These are phyloP conservation scores for Enoplosus armatus DNA, from an alignment of 2,797 vertebrate species.

Conservation along the genomic window DNA sequence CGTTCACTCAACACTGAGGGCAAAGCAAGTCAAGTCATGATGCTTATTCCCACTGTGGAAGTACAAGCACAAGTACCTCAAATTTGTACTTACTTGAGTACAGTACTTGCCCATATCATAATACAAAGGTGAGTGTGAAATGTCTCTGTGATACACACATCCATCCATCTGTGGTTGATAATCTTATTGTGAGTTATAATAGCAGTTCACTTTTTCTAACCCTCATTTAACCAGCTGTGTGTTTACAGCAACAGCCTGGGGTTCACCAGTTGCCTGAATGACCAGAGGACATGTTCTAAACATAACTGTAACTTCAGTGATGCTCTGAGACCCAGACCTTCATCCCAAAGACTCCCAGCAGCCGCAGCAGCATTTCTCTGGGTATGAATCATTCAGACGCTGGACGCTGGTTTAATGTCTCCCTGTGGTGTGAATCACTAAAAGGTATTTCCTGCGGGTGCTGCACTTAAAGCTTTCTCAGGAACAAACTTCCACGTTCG, in stretches of 20 bases:
- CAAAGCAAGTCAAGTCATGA: slow-evolving; percentile 8
- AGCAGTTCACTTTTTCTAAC: background rate
- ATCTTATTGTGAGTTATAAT: background rate
- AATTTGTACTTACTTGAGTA: too few species aligned
- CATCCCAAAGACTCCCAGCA: slow-evolving; percentile 20
- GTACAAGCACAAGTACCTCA: too few species aligned
- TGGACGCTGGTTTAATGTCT: slow-evolving; percentile 14
- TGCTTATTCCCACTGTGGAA: background rate
- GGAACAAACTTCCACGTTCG: slow-evolving; percentile 1
- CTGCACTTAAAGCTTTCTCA: slow-evolving; percentile 19
- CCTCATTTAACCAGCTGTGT: slow-evolving; percentile 11
- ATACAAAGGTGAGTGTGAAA: background rate
- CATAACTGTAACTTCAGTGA: slow-evolving; percentile 15
- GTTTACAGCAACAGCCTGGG: slow-evolving; percentile 10
- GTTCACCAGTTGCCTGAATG: slow-evolving; percentile 13
- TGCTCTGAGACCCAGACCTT: slow-evolving; percentile 11
- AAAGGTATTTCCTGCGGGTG: slow-evolving; percentile 38
- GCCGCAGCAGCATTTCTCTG: slow-evolving; percentile 13
- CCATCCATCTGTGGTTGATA: background rate
- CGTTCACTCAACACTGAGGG: background rate
- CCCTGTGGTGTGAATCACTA: slow-evolving; percentile 30
- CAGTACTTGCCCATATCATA: too few species aligned
- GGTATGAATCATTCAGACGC: slow-evolving; percentile 41
- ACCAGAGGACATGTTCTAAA: slow-evolving; percentile 47
- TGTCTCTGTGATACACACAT: background rate